Evolutionary conservation across 2,888 invertebrate genomes (phyloP).

Genomic region (Pheosia gnoma): DNA sequence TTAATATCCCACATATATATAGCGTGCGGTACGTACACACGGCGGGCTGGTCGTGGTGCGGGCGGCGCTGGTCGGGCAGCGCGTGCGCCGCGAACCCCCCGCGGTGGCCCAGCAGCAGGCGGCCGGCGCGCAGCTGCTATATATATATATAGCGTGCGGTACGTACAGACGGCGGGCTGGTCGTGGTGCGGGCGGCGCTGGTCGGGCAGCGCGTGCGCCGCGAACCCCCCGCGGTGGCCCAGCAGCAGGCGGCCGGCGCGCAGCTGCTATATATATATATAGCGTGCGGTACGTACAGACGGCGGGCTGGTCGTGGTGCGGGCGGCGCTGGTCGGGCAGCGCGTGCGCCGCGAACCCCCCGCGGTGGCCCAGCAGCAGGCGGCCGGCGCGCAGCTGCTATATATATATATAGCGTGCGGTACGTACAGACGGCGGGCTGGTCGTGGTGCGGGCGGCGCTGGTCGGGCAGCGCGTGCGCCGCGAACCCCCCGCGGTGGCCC

Average conservation of each 20-base stretch:
- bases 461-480: slow-evolving; percentile 94
- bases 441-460: slow-evolving; percentile 89
- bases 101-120: background rate
- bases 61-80: too few species aligned
- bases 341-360: slow-evolving; percentile 96
- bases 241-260: slow-evolving; percentile 81
- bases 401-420: background rate
- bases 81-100: too few species aligned
- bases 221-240: slow-evolving; percentile 3
- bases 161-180: slow-evolving; percentile 66
- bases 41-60: too few species aligned
- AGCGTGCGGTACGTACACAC: too few species aligned
- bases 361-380: slow-evolving; percentile 96
- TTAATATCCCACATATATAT: too few species aligned
- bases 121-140: too few species aligned
- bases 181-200: slow-evolving; percentile 89
- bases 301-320: slow-evolving; percentile 83
- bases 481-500: slow-evolving; percentile 97
- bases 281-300: slow-evolving; percentile 60
- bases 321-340: slow-evolving; percentile 92
- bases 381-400: slow-evolving; percentile 56
- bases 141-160: too few species aligned
- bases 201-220: slow-evolving; percentile 94
- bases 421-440: slow-evolving; percentile 66
- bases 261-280: too few species aligned